Conservation (phyloP, 2,797 vertebrate genomes). For the Pseudochromis fuscus region DNA sequence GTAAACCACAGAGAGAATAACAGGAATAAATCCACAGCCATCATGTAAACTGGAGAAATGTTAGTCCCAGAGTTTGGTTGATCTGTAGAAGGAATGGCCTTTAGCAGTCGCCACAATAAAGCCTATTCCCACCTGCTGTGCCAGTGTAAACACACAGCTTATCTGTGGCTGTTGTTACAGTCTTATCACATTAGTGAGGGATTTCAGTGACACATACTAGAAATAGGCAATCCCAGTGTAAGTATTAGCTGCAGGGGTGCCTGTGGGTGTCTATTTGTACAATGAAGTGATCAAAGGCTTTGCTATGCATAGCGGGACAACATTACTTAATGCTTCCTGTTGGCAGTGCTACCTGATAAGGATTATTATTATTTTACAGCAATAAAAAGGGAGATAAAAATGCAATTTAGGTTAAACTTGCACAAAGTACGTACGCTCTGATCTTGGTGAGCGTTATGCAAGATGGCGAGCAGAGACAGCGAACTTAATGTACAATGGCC, state of each 20-base stretch:
- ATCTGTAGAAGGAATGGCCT: neutral
- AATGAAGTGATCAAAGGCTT: slow-evolving; percentile 4
- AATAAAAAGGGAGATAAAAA: neutral
- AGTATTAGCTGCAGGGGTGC: slow-evolving; percentile 1
- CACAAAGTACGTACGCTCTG: neutral
- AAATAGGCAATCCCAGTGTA: slow-evolving; percentile 14
- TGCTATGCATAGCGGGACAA: neutral
- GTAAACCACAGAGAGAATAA: neutral
- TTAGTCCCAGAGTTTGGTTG: neutral
- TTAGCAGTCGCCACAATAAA: neutral
- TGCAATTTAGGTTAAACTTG: neutral
- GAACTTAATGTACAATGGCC: no score
- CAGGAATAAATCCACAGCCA: neutral
- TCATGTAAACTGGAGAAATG: neutral
- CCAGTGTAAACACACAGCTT: slow-evolving; percentile 51
- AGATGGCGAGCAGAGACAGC: neutral
- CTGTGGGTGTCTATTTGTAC: slow-evolving; percentile 2
- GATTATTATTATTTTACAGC: neutral
- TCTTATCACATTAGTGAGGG: slow-evolving; percentile 51
- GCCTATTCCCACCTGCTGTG: slow-evolving; percentile 16
- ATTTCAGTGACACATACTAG: slow-evolving; percentile 18
- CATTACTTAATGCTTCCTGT: neutral
- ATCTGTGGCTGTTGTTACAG: slow-evolving; percentile 44
- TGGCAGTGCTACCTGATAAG: neutral
- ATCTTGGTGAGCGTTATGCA: neutral